Evolutionary conservation across 2,113 vertebrate species (phyloP), one percentile per base, ranked within the genome.

Genomic region (Barnardius zonarius): DNA sequence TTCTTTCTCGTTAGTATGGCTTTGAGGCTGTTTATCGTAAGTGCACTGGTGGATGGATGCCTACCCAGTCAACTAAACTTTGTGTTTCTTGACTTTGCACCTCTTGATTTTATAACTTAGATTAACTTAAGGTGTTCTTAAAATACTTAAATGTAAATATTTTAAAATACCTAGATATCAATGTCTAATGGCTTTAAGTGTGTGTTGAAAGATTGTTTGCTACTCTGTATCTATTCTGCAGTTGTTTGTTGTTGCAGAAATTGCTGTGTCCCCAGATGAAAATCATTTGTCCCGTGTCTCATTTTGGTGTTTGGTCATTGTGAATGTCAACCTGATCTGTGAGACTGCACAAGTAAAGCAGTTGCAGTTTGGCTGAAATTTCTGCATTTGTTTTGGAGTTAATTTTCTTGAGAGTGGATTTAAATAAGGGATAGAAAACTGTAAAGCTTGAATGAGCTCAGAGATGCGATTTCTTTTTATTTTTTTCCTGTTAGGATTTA

Each of bases 21-120:
- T 59, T 0, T n/a, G 33, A 48, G 33, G 23, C n/a, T 13, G 3
- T 54, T 33, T 61, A 27, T 46, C 2, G 0, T 27, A 39, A 78
- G 10, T 14, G 13, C 10, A 4, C 13, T 49, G 17, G 12, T 63
- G 43, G 39, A 9, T 67, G 43, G 43, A 10, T 70, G 9, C 27
- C 86, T 8, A 54, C 22, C 8, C 9, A 14, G 27, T 37, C 31
- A 81, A 27, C 33, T 81, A 59, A 67, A 63, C 16, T 8, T 74
- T 14, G 30, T 49, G 5, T 86, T 83, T 68, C 30, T 43, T 94
- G 33, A 43, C 51, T 59, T 79, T 14, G 14, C 6, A 67, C 2
- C 33, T 63, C 43, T 88, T 81, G 18, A 17, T 80, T 86, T 94
- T 69, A 11, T 74, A 28, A 79, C 18, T 63, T 73, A 66, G 10